These are phyloP conservation scores for Recurvirostra avosetta DNA, from an alignment of 2,113 vertebrate genomes.

Conservation along the genomic window DNA sequence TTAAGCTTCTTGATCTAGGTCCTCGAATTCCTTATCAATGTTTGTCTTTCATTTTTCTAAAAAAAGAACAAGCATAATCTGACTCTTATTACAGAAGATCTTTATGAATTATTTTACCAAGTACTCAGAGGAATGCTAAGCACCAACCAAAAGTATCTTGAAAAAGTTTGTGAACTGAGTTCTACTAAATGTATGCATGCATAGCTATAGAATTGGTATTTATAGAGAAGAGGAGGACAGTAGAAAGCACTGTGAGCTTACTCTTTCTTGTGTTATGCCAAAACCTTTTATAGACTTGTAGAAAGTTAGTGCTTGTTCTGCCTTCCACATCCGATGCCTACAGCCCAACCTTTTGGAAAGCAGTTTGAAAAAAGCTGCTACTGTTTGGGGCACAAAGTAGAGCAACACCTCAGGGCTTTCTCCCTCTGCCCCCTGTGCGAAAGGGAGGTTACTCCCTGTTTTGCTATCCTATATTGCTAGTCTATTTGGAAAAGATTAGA, in stretches of 20 bases:
- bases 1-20: not conserved
- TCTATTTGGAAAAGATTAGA: not conserved
- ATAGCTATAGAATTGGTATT: not conserved
- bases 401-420: accelerated
- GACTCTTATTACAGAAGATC: not conserved
- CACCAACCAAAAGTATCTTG: not conserved
- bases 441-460: not conserved
- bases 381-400: not conserved
- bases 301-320: not conserved
- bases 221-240: not conserved
- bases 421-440: accelerated
- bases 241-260: not conserved
- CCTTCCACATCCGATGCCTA: not conserved
- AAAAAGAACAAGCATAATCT: not conserved
- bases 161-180: not conserved
- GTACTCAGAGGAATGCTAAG: not conserved
- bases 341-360: not conserved
- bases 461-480: not conserved
- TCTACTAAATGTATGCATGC: not conserved
- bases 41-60: not conserved
- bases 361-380: not conserved
- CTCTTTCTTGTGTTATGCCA: not conserved
- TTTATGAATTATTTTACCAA: not conserved
- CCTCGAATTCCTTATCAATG: not conserved
- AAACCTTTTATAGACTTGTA: not conserved